These are phyloP conservation scores for Arothron firmamentum DNA, from an alignment of 2,113 vertebrate genomes.

Conservation along the genomic window DNA sequence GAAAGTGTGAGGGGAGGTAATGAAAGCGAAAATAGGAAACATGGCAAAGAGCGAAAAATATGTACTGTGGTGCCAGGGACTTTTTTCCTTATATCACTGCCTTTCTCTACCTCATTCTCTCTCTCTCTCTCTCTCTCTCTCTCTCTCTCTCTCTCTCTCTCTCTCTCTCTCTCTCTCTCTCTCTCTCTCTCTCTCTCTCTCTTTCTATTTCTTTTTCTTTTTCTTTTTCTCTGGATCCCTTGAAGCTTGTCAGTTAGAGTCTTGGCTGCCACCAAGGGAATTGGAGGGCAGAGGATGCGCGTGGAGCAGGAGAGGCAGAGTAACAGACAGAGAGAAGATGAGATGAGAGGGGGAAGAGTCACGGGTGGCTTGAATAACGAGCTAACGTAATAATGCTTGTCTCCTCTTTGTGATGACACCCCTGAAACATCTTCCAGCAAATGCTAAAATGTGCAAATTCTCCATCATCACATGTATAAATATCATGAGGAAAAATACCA, in stretches of 20 bases:
- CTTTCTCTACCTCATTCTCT: conserved; percentile 35
- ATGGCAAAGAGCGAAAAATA: conserved; percentile 62
- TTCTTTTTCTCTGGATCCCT: conserved; percentile 46
- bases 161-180: conserved; percentile 45
- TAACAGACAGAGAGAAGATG: conserved; percentile 32
- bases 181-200: conserved; percentile 30
- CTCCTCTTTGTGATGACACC: conserved; percentile 49
- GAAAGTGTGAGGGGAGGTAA: conserved; percentile 21
- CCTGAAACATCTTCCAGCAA: conserved; percentile 30
- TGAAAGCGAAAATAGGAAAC: conserved; percentile 59
- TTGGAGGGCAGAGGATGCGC: conserved; percentile 48
- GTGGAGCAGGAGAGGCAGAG: conserved; percentile 34
- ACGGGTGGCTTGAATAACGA: conserved; percentile 53
- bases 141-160: conserved; percentile 34
- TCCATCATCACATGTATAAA: conserved; percentile 23
- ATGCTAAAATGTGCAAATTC: conserved; percentile 37
- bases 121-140: conserved; percentile 41
- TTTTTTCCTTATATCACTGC: conserved; percentile 32
- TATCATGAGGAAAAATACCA: not conserved
- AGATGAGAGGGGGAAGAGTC: conserved; percentile 23
- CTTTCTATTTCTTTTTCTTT: too few species aligned
- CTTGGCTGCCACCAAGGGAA: conserved; percentile 55
- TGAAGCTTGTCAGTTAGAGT: conserved; percentile 61
- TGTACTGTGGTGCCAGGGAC: conserved; percentile 53
- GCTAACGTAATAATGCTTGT: conserved; percentile 50